Percentiles rank a stretch among this genome's conserved stretches.
These are phyloP conservation scores for Nasonia oneida DNA, from an alignment of 2,888 invertebrate species.

Conservation along the genomic window DNA sequence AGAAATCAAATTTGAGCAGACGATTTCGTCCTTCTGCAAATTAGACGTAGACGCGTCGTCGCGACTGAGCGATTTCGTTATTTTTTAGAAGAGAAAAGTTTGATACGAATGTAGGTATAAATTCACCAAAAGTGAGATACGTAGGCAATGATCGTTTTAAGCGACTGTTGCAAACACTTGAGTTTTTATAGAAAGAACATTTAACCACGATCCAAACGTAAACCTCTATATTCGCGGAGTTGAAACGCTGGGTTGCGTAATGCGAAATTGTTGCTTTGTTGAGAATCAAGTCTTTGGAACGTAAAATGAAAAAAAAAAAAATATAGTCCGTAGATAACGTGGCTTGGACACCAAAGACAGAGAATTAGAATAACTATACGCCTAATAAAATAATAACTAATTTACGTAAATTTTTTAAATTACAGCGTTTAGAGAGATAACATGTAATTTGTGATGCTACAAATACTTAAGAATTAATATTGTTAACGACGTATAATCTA, in stretches of 20 bases:
- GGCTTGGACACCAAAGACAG: slow-evolving; percentile 43
- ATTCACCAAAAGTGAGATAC: slow-evolving; percentile 5
- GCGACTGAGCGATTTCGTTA: neutral
- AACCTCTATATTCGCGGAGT: neutral
- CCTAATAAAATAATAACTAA: slow-evolving; percentile 12
- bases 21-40: slow-evolving; percentile 26
- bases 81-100: neutral
- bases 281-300: neutral
- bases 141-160: neutral
- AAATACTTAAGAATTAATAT: slow-evolving; percentile 55
- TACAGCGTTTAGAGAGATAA: slow-evolving; percentile 28
- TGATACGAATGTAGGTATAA: slow-evolving; percentile 4
- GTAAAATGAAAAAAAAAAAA: neutral
- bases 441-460: slow-evolving; percentile 51
- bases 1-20: neutral
- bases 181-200: neutral
- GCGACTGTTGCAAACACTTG: slow-evolving; percentile 23
- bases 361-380: neutral
- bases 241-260: neutral
- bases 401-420: slow-evolving; percentile 44
- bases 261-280: slow-evolving; percentile 8
- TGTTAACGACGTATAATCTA: slow-evolving; percentile 44
- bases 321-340: neutral
- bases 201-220: neutral
- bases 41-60: neutral